These are phyloP conservation scores for Strix uralensis DNA, from an alignment of 2,113 vertebrate genomes.

Conservation along the genomic window DNA sequence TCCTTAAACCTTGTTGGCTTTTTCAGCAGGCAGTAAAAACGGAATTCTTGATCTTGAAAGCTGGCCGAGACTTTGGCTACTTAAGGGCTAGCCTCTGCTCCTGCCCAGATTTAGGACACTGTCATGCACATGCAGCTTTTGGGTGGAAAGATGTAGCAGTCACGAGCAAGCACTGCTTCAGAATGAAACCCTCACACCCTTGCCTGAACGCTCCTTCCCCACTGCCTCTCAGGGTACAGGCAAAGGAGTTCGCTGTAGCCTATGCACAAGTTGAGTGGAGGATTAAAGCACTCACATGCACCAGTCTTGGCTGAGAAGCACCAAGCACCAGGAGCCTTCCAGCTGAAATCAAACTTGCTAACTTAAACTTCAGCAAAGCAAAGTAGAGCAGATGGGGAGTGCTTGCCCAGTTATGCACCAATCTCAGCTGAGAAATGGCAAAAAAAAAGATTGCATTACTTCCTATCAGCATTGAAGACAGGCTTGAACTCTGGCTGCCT, in stretches of 20 bases:
- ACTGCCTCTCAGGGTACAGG: background rate
- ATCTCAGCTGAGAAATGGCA: conserved; percentile 47
- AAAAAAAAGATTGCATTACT: conserved; percentile 37
- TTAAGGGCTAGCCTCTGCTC: background rate
- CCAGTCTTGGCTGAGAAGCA: conserved; percentile 42
- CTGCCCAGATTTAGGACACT: background rate
- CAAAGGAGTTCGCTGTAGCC: background rate
- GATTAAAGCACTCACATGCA: conserved; percentile 48
- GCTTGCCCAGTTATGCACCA: conserved; percentile 33
- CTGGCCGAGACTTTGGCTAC: background rate
- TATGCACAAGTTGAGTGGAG: background rate
- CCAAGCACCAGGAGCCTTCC: conserved; percentile 52
- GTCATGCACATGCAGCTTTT: conserved; percentile 54
- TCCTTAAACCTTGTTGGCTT: background rate
- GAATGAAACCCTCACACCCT: background rate
- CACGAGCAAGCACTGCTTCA: conserved; percentile 23
- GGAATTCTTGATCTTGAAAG: background rate
- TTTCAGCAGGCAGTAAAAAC: background rate
- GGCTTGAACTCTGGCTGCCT: background rate
- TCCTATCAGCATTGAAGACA: conserved; percentile 1
- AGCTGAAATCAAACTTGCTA: conserved; percentile 59
- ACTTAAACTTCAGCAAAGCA: conserved; percentile 61
- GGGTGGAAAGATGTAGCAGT: background rate
- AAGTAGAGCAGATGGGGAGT: conserved; percentile 37
- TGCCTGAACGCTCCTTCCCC: background rate